These are phyloP conservation scores for Conopomorpha cramerella DNA, from an alignment of 1,140 invertebrate genomes.

Conservation along the genomic window DNA sequence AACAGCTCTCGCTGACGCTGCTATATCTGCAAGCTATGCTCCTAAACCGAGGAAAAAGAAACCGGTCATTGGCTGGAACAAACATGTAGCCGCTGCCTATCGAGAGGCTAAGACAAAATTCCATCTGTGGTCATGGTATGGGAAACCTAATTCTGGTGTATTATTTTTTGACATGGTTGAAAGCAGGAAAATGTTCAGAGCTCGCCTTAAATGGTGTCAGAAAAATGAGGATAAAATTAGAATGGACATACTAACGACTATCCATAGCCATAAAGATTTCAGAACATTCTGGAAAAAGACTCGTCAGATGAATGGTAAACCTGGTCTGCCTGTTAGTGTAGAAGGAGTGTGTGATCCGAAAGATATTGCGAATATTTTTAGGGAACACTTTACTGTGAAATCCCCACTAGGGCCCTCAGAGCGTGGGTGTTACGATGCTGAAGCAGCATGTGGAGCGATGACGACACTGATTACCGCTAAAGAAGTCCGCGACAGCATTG, in stretches of 20 bases:
- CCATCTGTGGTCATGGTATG: neutral
- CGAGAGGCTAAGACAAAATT: neutral
- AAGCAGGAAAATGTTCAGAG: conserved; percentile 3
- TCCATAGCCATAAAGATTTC: neutral
- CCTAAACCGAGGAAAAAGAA: neutral
- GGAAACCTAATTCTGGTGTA: neutral
- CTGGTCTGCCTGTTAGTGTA: neutral
- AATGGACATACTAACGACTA: conserved; percentile 1
- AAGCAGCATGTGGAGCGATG: neutral
- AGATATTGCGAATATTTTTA: conserved; percentile 1
- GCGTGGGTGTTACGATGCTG: neutral
- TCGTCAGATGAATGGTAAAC: neutral
- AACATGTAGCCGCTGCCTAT: neutral
- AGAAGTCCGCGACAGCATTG: neutral
- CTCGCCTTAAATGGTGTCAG: conserved; percentile 4
- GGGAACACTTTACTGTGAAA: neutral
- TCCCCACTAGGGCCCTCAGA: neutral
- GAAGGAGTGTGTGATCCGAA: neutral
- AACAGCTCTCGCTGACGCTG: neutral
- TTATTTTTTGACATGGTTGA: conserved; percentile 1
- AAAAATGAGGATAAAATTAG: conserved; percentile 1
- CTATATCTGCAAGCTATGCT: neutral
- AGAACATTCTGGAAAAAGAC: neutral
- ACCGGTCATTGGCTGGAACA: conserved; percentile 1
- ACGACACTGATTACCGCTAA: neutral